Evolutionary conservation across 2,113 vertebrate species (phyloP).

Genomic region (Gyps fulvus): DNA sequence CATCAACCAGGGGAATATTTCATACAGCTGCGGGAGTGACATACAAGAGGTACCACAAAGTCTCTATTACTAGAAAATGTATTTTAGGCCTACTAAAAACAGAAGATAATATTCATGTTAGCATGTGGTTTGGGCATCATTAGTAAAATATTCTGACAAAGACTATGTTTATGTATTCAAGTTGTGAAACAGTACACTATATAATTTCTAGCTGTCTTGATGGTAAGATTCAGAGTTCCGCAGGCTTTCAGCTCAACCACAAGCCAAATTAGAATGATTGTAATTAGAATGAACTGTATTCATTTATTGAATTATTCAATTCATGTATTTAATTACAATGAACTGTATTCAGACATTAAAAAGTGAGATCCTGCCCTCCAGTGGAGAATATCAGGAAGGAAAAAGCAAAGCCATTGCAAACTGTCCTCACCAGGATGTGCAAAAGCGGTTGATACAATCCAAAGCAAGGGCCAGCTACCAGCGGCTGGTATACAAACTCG

Average conservation of each 20-base stretch:
- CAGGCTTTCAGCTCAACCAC: not conserved
- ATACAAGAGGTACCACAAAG: not conserved
- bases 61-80: not conserved
- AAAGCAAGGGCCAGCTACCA: not conserved
- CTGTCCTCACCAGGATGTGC: accelerated
- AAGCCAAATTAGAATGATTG: not conserved
- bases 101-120: not conserved
- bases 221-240: not conserved
- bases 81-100: not conserved
- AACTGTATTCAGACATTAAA: not conserved
- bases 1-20: conserved; percentile 60
- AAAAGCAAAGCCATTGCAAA: not conserved
- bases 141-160: not conserved
- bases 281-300: not conserved
- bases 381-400: not conserved
- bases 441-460: not conserved
- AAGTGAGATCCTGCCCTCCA: conserved; percentile 47
- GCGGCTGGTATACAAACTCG: accelerated
- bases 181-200: not conserved
- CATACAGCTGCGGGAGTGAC: conserved; percentile 50
- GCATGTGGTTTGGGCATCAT: not conserved
- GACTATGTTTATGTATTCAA: not conserved
- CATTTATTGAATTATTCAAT: not conserved
- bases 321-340: not conserved
- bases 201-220: not conserved